These are phyloP conservation scores for Hippopotamyrus pictus DNA, from an alignment of 2,797 vertebrate genomes.

Conservation along the genomic window DNA sequence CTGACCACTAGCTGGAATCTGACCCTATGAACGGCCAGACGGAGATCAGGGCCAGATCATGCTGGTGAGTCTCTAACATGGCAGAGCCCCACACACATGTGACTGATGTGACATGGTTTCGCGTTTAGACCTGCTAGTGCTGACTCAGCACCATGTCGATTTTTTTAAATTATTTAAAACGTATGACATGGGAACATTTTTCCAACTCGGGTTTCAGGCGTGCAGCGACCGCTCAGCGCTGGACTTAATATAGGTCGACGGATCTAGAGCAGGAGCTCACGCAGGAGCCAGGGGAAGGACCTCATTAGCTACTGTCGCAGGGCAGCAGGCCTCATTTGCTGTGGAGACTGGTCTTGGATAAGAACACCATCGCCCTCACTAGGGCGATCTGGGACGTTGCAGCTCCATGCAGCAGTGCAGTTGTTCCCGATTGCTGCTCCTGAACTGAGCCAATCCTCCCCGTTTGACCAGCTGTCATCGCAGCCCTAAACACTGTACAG, in stretches of 20 bases:
- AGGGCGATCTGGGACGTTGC: background rate
- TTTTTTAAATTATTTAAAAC: background rate
- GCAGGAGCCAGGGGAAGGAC: background rate
- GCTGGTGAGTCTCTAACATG: background rate
- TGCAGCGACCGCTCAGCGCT: background rate
- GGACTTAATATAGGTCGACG: slow-evolving; percentile 31
- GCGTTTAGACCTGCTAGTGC: background rate
- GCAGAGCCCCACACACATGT: background rate
- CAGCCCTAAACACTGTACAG: background rate
- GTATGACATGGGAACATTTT: background rate
- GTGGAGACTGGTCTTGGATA: background rate
- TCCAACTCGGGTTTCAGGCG: background rate
- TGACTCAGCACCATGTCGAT: background rate
- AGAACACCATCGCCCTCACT: background rate
- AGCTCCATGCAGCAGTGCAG: background rate
- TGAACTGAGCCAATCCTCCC: background rate
- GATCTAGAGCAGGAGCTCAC: slow-evolving; percentile 29
- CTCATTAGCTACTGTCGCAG: background rate
- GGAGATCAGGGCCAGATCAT: background rate
- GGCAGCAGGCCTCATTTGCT: background rate
- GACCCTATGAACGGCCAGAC: background rate
- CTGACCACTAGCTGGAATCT: background rate
- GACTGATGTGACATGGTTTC: background rate
- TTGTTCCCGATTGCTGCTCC: background rate
- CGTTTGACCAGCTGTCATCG: background rate